These are phyloP conservation scores for Ypsolopha scabrella DNA, from an alignment of 2,888 invertebrate genomes.

Conservation along the genomic window DNA sequence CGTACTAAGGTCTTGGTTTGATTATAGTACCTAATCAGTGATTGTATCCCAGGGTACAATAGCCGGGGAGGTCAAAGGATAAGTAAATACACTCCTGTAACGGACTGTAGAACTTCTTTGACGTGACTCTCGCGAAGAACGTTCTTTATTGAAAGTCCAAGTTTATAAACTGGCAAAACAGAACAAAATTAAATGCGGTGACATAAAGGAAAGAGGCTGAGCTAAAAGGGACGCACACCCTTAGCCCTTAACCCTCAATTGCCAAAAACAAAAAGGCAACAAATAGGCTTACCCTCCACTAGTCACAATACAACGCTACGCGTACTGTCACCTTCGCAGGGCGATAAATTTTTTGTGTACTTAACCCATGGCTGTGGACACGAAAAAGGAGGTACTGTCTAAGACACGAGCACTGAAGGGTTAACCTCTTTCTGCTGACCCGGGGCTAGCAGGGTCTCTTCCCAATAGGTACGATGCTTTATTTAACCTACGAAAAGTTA, in stretches of 20 bases:
- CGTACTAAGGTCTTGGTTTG: too few relatives aligned
- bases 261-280: slow-evolving; percentile 7
- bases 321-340: slow-evolving; percentile 28
- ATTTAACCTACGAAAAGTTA: too few relatives aligned
- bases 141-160: too few relatives aligned
- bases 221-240: slow-evolving; percentile 6
- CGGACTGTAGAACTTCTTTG: too few relatives aligned
- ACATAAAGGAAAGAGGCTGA: slow-evolving; percentile 2
- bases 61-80: too few relatives aligned
- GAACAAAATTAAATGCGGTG: too few relatives aligned
- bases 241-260: not conserved
- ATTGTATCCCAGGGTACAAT: too few relatives aligned
- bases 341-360: slow-evolving; percentile 58
- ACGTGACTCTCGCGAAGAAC: too few relatives aligned
- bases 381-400: slow-evolving; percentile 59
- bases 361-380: slow-evolving; percentile 42
- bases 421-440: slow-evolving; percentile 37
- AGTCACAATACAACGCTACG: slow-evolving; percentile 1
- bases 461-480: not conserved
- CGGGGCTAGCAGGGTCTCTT: slow-evolving; percentile 3
- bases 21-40: too few relatives aligned
- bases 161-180: too few relatives aligned
- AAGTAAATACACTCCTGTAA: too few relatives aligned
- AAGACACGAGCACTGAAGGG: slow-evolving; percentile 40
- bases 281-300: slow-evolving; percentile 3